A percentile compares a stretch with the other conserved stretches of the same genome.
These are phyloP conservation scores for Propithecus deckenii DNA, from an alignment of 2,797 vertebrate genomes.

Conservation along the genomic window DNA sequence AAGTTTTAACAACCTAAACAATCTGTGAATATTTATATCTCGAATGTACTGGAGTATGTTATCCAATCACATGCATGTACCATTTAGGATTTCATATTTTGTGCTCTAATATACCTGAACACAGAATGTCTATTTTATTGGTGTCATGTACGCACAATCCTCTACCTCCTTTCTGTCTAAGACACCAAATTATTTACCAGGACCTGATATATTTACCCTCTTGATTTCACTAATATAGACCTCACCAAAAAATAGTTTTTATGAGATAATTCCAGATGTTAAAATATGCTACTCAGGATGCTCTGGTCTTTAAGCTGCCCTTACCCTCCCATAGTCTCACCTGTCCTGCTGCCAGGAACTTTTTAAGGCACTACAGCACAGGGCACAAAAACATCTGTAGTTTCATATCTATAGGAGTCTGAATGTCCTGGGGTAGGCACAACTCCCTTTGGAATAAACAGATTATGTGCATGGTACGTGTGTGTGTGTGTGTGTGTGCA, in stretches of 20 bases:
- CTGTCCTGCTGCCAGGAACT: not conserved
- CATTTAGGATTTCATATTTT: not conserved
- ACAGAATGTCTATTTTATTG: not conserved
- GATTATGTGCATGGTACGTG: too few species aligned
- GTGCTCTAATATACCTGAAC: not conserved
- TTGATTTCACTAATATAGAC: not conserved
- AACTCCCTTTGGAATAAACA: not conserved
- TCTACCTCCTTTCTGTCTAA: not conserved
- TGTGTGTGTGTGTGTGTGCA: not conserved
- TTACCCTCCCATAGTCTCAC: not conserved
- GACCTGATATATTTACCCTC: not conserved
- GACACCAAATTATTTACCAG: not conserved
- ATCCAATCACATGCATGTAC: not conserved
- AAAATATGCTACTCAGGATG: not conserved
- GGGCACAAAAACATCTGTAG: not conserved
- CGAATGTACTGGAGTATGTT: not conserved
- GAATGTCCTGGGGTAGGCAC: fast-evolving
- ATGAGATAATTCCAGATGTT: not conserved
- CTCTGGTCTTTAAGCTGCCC: not conserved
- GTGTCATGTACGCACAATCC: not conserved
- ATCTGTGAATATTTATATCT: not conserved
- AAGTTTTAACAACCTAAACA: not conserved
- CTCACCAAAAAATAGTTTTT: not conserved
- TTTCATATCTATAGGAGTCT: not conserved
- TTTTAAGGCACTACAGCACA: not conserved